Evolutionary conservation across 2,888 invertebrate species (phyloP), one percentile per base, ranked within the genome.

Genomic region (Luffia ferchaultella): DNA sequence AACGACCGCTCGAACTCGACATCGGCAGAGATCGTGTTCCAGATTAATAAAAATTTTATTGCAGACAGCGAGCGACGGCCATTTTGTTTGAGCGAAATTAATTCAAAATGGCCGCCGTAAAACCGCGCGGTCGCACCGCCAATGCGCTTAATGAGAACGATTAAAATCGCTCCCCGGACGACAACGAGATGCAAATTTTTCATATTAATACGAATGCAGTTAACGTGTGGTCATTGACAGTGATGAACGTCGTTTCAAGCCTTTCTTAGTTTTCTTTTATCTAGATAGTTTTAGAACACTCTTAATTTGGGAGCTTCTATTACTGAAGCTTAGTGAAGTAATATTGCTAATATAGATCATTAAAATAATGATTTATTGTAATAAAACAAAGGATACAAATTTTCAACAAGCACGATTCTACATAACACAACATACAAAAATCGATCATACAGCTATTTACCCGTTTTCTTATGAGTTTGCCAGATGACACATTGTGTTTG

Each of bases 61-160:
- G 68, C 70, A 62, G 61, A 56, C 58, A 62, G 59, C 58, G 58
- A 49, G 46, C 53, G 52, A 30, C 54, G 62, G 70, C 77, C 78
- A 79, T 78, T 72, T 79, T 76, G 76, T 74, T 72, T 73, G 67
- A 65, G 70, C 60, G 63, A 66, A 75, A 79, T 77, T 73, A 79
- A 80, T 80, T 75, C 77, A 80, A 82, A 70, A 79, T 79, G 80
- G 76, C 72, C 55, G 58, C 59, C 64, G 61, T 70, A 68, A 72
- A 74, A 72, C 66, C 64, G 64, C 64, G 70, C 65, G 76, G 75
- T 71, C 73, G 73, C 71, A 73, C 70, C 60, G 63, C 68, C 70
- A 62, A 73, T 73, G 73, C 67, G 67, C 72, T 75, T 79, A 79
- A 80, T 79, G 78, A 78, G 73, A 62, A 63, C 73, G 74, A 78